Evolutionary conservation across 2,797 vertebrate species (phyloP).

Genomic region (Distichodus sexfasciatus): DNA sequence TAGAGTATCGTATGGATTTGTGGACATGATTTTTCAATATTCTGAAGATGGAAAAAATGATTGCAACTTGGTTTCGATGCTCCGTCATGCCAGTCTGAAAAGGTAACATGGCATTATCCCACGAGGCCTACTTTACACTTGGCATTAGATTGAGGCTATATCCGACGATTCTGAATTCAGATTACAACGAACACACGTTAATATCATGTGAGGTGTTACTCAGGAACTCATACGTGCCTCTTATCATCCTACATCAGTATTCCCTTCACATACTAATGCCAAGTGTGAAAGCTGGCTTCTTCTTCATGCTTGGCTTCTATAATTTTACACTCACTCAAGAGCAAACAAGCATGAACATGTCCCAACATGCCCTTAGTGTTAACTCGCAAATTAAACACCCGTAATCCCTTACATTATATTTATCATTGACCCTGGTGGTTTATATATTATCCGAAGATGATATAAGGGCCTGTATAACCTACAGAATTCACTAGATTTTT

Average conservation of each 20-base stretch:
- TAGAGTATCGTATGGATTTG: background rate
- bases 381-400: background rate
- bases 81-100: background rate
- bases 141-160: background rate
- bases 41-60: too few species aligned
- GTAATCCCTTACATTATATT: background rate
- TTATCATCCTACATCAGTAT: background rate
- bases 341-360: conserved; percentile 44
- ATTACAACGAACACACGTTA: background rate
- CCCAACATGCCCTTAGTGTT: conserved; percentile 17
- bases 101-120: background rate
- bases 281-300: conserved; percentile 6
- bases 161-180: background rate
- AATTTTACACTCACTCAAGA: conserved; percentile 61
- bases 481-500: background rate
- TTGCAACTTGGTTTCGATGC: conserved; percentile 21
- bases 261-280: background rate
- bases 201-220: background rate
- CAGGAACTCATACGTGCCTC: conserved; percentile 4
- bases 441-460: too few species aligned
- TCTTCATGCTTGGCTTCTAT: conserved; percentile 26
- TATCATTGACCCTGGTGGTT: too few species aligned
- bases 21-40: too few species aligned
- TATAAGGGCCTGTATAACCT: conserved; percentile 16
- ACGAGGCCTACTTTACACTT: background rate